These are phyloP conservation scores for Spodoptera frugiperda DNA, from an alignment of 1,140 invertebrate species.

Conservation along the genomic window DNA sequence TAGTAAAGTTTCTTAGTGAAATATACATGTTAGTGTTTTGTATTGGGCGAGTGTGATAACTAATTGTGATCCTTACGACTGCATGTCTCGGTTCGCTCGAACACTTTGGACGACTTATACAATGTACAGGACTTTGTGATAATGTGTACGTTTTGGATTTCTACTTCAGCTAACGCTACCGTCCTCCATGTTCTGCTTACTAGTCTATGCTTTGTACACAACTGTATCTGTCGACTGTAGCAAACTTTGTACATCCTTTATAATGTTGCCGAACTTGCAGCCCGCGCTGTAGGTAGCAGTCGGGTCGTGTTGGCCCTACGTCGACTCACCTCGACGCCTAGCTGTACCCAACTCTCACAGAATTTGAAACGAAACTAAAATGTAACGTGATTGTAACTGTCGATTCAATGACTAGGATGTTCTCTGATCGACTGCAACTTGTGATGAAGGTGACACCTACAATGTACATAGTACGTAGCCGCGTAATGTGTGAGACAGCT, in stretches of 20 bases:
- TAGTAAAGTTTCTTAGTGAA: constrained; percentile 51
- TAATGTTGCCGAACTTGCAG: too few relatives aligned
- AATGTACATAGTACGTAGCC: constrained; percentile 21
- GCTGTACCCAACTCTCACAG: too few relatives aligned
- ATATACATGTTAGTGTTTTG: constrained; percentile 53
- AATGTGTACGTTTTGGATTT: constrained; percentile 41
- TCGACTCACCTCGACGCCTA: too few relatives aligned
- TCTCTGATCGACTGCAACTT: neutral
- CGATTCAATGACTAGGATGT: neutral
- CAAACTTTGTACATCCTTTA: too few relatives aligned
- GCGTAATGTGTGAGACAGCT: too few relatives aligned
- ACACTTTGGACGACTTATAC: constrained; percentile 46
- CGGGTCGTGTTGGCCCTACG: too few relatives aligned
- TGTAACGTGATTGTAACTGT: too few relatives aligned
- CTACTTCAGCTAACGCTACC: constrained; percentile 54
- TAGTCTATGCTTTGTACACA: constrained; percentile 3
- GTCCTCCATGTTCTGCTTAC: constrained; percentile 49
- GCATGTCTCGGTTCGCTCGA: constrained; percentile 27
- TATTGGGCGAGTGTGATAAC: constrained; percentile 46
- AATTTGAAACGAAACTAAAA: too few relatives aligned
- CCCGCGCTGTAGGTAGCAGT: too few relatives aligned
- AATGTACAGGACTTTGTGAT: constrained; percentile 54
- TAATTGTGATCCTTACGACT: constrained; percentile 32
- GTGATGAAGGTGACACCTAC: neutral
- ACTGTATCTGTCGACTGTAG: too few relatives aligned